Base-by-base conservation (phyloP, 2,797 vertebrate genomes). In the Microctenopoma lineatum region DNA sequence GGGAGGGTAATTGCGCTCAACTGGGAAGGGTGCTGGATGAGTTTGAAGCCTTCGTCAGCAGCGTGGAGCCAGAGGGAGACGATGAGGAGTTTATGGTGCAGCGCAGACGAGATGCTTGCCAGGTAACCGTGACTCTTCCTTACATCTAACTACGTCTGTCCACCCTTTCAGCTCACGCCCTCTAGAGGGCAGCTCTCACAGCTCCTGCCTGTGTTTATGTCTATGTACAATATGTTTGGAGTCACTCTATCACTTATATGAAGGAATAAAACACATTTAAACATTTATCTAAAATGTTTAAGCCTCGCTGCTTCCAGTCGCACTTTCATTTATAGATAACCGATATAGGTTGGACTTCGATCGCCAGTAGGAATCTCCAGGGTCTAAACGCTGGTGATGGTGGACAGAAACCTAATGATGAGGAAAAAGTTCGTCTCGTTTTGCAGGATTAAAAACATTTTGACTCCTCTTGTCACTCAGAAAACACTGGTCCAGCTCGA, bases 1-100 rank as follows among this genome's bases (percentile, higher is more conserved):
- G 95, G 92, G 96, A 98, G 89, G 89, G 92, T 21, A 81, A 84
- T 51, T 93, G 89, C 11, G 67, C 76, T 1, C 72, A 60, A 52
- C 82, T 97, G 79, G 85, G 65, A 55, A 88, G 89, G 59, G 90
- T 95, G 60, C 87, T 98, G 76, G 95, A 97, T 59, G 83, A 94
- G 39, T 65, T 95, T 32, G 79, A 92, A 32, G 92, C 94, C 73
- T 48, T 83, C 0, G 65, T 97, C 75, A 93, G 93, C 70, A 86
- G 89, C 4, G 88, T 91, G 66, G 93, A 73, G 77, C 77, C 95
- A 67, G 92, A 95, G 70, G 93, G 92, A 76, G 94, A 95, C 18
- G 70, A 75, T 3, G 45, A 72, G 0, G 70, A 67, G 39, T 21
- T 25, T 47, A 88, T 91, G 32, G 68, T 95, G 11, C 70, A 83